These are phyloP conservation scores for Eurosta solidaginis DNA, from an alignment of 1,140 invertebrate species.

Conservation along the genomic window DNA sequence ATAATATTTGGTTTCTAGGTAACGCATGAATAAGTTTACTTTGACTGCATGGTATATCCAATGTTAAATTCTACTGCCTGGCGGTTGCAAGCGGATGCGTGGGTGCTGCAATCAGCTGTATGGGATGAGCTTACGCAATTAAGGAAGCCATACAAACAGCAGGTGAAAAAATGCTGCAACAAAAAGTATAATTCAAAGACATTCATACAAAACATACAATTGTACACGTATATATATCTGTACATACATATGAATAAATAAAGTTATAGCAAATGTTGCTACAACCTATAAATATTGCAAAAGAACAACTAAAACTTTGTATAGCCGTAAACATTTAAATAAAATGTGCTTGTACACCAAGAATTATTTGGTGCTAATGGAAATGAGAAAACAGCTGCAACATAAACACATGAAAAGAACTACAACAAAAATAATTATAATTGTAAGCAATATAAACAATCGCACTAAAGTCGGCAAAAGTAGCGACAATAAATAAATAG, in stretches of 20 bases:
- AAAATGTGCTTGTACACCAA: not conserved
- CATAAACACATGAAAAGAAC: not conserved
- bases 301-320: not conserved
- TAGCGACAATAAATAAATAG: conserved; percentile 11
- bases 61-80: no score
- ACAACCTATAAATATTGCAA: not conserved
- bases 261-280: not conserved
- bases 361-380: conserved; percentile 16
- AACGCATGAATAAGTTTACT: no score
- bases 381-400: conserved; percentile 13
- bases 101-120: not conserved
- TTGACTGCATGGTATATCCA: no score
- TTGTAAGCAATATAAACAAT: not conserved
- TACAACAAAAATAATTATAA: not conserved
- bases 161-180: no score
- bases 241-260: not conserved
- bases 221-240: not conserved
- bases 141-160: not conserved
- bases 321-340: not conserved
- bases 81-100: not conserved
- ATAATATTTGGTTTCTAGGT: no score
- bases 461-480: not conserved
- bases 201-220: not conserved
- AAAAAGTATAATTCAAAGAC: not conserved
- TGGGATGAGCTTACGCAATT: not conserved